A percentile compares a stretch with the other conserved stretches of the same genome.
Conservation (phyloP, 2,113 vertebrate species). For the Orientallactaga bullata region DNA sequence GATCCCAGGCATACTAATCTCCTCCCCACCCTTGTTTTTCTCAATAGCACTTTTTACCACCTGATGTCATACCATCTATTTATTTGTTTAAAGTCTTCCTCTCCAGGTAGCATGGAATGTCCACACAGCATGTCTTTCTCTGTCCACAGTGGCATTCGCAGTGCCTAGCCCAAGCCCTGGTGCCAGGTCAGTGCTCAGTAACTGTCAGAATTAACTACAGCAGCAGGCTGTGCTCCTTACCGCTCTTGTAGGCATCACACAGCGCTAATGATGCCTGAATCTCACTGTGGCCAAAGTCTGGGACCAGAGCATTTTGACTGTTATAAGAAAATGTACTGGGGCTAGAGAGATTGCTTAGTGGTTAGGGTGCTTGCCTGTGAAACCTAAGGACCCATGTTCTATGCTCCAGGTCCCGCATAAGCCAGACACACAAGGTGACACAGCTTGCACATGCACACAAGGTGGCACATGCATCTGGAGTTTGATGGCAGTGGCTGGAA, state of each 20-base stretch:
- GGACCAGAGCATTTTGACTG: background rate
- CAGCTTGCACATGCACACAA: too few species aligned
- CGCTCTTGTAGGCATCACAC: background rate
- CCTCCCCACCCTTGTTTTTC: background rate
- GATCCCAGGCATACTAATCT: background rate
- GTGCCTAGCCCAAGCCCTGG: too few species aligned
- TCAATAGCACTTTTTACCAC: background rate
- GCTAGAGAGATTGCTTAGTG: too few species aligned
- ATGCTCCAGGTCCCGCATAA: too few species aligned
- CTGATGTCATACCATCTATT: background rate
- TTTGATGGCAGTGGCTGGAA: too few species aligned
- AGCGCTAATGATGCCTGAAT: background rate
- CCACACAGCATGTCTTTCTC: background rate
- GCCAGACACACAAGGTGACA: too few species aligned
- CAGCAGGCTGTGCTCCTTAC: too few species aligned
- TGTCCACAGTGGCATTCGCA: background rate
- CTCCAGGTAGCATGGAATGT: background rate
- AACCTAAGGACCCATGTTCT: too few species aligned
- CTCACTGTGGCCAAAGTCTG: background rate
- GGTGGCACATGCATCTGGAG: too few species aligned
- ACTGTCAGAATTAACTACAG: background rate
- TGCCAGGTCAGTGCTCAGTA: background rate
- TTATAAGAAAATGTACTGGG: background rate
- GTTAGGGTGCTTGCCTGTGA: too few species aligned
- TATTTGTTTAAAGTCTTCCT: background rate